These are phyloP conservation scores for Theropithecus gelada DNA, from an alignment of 2,113 vertebrate genomes.

Conservation along the genomic window DNA sequence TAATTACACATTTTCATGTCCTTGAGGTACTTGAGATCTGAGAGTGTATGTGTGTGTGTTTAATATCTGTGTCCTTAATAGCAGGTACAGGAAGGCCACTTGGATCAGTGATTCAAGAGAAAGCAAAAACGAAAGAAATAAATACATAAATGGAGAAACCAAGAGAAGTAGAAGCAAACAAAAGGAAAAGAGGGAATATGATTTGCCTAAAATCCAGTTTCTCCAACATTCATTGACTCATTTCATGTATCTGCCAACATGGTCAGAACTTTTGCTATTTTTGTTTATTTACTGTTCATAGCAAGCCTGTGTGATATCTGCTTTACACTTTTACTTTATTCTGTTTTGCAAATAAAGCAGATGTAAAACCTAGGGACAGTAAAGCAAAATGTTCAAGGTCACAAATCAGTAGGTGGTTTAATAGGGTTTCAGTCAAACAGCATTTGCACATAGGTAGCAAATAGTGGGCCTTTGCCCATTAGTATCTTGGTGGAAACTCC, in stretches of 20 bases:
- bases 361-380: not conserved
- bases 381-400: not conserved
- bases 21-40: not conserved
- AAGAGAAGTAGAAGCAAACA: not conserved
- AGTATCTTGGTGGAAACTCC: not conserved
- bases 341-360: not conserved
- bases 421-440: not conserved
- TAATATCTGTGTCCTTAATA: not conserved
- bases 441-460: not conserved
- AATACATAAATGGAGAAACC: not conserved
- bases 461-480: not conserved
- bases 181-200: not conserved
- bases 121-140: not conserved
- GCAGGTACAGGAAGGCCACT: not conserved
- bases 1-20: too few species aligned
- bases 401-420: rapidly evolving
- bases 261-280: not conserved
- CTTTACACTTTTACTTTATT: too few species aligned
- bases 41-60: not conserved
- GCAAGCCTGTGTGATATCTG: too few species aligned
- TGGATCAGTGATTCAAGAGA: not conserved
- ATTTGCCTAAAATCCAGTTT: too few species aligned
- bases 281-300: not conserved
- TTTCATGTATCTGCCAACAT: not conserved
- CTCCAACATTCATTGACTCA: not conserved